phyloP scores from a whole-genome alignment of 2,888 invertebrate species.

The Germaria angustata region DNA sequence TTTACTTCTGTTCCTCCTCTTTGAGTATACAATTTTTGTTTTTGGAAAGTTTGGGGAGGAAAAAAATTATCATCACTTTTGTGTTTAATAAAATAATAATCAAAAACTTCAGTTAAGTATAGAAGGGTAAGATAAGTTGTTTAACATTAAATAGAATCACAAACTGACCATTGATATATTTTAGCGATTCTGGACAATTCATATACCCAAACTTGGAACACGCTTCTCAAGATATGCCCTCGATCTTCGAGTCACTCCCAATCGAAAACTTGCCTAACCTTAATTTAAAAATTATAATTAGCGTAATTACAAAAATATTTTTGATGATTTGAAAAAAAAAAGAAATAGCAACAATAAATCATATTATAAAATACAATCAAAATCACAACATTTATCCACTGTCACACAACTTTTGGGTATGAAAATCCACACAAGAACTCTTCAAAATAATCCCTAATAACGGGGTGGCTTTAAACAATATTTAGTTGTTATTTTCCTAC shows the following conservation, averaged over 20 bases:
- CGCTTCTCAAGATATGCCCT: too few species aligned
- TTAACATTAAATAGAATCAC: too few species aligned
- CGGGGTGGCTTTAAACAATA: constrained; percentile 64
- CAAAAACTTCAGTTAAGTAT: too few species aligned
- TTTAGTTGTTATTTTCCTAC: constrained; percentile 53
- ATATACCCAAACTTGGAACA: too few species aligned
- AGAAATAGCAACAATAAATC: constrained; percentile 65
- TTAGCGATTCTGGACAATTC: too few species aligned
- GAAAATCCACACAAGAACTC: constrained; percentile 33
- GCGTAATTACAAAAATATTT: constrained; percentile 46
- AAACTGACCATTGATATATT: too few species aligned
- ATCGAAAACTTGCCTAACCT: neutral
- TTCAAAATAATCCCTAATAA: constrained; percentile 68
- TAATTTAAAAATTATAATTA: constrained; percentile 37
- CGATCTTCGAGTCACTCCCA: constrained; percentile 28
- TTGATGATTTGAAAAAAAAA: constrained; percentile 35
- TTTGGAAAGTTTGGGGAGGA: too few species aligned
- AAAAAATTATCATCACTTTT: too few species aligned
- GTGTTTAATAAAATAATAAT: too few species aligned
- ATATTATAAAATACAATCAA: constrained; percentile 75
- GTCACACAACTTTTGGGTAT: constrained; percentile 40
- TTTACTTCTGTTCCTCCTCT: too few species aligned
- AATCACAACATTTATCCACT: constrained; percentile 74
- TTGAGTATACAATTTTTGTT: too few species aligned
- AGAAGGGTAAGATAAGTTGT: too few species aligned